These are phyloP conservation scores for Aspiorhynchus laticeps DNA, from an alignment of 2,113 vertebrate species.

Conservation along the genomic window DNA sequence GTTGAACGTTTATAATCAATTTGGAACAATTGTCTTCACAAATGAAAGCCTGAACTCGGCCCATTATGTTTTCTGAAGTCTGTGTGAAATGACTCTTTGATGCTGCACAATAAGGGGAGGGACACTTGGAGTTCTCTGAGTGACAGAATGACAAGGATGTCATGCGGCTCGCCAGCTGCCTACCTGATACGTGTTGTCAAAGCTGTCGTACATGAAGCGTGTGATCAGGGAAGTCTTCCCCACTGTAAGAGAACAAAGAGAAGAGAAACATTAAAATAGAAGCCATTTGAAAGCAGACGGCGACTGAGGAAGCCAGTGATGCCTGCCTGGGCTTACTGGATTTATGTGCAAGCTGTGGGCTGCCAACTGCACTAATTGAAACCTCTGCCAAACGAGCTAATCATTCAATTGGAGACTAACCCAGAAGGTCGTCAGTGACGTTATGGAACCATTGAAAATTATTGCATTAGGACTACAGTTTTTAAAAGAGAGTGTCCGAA, in stretches of 20 bases:
- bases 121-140: constrained; percentile 18
- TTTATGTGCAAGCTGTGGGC: constrained; percentile 39
- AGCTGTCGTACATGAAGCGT: constrained; percentile 94
- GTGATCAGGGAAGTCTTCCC: constrained; percentile 94
- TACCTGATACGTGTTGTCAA: constrained; percentile 94
- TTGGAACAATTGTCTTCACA: constrained; percentile 4
- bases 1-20: not conserved
- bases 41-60: not conserved
- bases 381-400: constrained; percentile 65
- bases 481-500: not conserved
- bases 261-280: constrained; percentile 58
- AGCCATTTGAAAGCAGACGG: constrained; percentile 39
- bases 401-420: constrained; percentile 61
- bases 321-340: constrained; percentile 23
- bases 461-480: not conserved
- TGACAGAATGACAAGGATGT: constrained; percentile 35
- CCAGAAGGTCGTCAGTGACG: constrained; percentile 57
- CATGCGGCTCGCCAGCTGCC: constrained; percentile 68
- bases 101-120: constrained; percentile 16
- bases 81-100: constrained; percentile 9
- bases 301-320: constrained; percentile 32
- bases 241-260: constrained; percentile 80
- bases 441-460: constrained; percentile 5
- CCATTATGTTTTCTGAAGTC: constrained; percentile 19
- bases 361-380: constrained; percentile 19